Base-by-base conservation (phyloP, 2,797 vertebrate species). In the Lacerta viridis region DNA sequence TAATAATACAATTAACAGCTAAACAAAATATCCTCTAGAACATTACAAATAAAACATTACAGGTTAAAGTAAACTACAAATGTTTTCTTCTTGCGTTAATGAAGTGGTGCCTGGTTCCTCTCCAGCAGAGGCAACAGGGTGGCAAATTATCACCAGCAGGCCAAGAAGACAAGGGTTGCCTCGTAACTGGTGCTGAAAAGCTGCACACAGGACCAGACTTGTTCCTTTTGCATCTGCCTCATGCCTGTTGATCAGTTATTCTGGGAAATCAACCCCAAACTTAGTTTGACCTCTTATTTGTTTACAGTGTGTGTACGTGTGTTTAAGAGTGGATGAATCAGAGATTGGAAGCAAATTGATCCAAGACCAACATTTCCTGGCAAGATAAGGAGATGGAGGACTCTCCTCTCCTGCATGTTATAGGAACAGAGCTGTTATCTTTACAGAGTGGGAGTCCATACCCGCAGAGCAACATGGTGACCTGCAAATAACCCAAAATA, bases 241-340 rank as follows among this genome's bases (percentile, higher is more conserved):
- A 46, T 68, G 23, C 15, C 43, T 74, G 78, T 46, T 74, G 43
- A 43, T 81, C 69, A 71, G 50, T 72, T 81, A 81, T 80, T 15
- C 5, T 66, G 71, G 39, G 69, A 64, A 81, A 64, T 10, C 55
- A 82, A 66, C 55, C 50, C 39, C 2, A 6, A 75, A 82, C 71
- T 76, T 66, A 75, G 29, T 82, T 82, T 81, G 64, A 43, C 79
- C 50, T 75, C 23, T 87, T 20, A 23, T 81, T 59, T 75, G 27
- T 66, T 41, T 41, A 55, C 39, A 17, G 59, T n/a, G 15, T 55
- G 50, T 55, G 7, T 33, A 10, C 6, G 39, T 50, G 59, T 59
- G 36, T 8, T 5, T n/a, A 17, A 25, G 69, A 33, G 4, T 66
- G 39, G 36, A 29, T 20, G 33, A 80, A 71, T 71, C 33, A 59